Evolutionary conservation across 2,113 vertebrate species (phyloP).

Genomic region (Scomber scombrus): DNA sequence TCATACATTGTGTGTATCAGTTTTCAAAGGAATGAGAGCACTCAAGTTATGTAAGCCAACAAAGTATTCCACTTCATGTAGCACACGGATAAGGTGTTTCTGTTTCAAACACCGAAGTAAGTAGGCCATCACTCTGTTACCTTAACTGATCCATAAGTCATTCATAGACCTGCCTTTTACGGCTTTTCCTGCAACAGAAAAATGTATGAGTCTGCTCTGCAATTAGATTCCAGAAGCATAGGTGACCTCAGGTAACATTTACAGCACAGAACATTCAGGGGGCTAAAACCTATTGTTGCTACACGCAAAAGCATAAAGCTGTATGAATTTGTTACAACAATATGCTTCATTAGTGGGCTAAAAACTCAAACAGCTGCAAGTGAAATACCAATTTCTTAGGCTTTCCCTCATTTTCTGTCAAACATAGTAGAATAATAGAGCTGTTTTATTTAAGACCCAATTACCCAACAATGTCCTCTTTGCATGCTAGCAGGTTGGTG

Average conservation of each 20-base stretch:
- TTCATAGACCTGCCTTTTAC: conserved; percentile 16
- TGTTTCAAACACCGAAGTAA: conserved; percentile 33
- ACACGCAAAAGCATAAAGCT: not conserved
- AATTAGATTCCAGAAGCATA: conserved; percentile 8
- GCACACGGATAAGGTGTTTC: conserved; percentile 30
- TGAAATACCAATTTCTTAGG: not conserved
- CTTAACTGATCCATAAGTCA: conserved; percentile 31
- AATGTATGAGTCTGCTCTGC: conserved; percentile 38
- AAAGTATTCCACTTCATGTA: conserved; percentile 8
- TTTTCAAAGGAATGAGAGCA: conserved; percentile 12
- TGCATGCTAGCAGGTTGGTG: not conserved
- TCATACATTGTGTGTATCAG: not conserved
- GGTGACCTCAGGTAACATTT: conserved; percentile 23
- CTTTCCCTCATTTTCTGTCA: not conserved
- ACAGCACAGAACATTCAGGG: not conserved
- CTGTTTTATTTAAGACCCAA: no score
- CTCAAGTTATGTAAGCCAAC: not conserved
- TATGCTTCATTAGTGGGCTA: not conserved
- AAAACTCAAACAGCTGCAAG: not conserved
- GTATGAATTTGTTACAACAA: not conserved
- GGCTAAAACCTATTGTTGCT: not conserved
- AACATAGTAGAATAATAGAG: not conserved
- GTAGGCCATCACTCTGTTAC: conserved; percentile 34
- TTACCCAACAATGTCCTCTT: not conserved
- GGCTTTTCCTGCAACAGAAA: conserved; percentile 33